Evolutionary conservation across 2,113 vertebrate species (phyloP).

Genomic region (Bos indicus): DNA sequence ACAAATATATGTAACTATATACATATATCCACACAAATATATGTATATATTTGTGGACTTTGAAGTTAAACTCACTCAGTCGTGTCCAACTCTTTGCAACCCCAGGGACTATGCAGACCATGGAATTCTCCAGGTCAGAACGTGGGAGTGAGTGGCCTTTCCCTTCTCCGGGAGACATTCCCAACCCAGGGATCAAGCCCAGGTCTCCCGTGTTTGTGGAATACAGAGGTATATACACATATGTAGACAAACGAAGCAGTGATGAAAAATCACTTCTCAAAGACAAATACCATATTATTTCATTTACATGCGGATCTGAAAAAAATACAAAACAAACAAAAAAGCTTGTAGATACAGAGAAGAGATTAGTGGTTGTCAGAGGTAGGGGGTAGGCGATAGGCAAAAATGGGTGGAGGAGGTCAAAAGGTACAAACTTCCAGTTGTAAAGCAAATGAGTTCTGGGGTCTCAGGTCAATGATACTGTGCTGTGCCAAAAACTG

Average conservation of each 20-base stretch:
- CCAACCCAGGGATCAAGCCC: background rate
- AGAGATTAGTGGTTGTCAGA: background rate
- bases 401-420: background rate
- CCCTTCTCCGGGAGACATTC: background rate
- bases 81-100: rapidly evolving
- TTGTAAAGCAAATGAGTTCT: background rate
- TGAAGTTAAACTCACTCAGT: background rate
- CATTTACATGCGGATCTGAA: background rate
- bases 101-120: background rate
- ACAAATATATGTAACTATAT: background rate
- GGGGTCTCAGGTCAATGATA: background rate
- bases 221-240: background rate
- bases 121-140: background rate
- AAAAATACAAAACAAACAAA: background rate
- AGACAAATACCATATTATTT: background rate
- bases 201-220: background rate
- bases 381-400: rapidly evolving
- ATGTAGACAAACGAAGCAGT: background rate
- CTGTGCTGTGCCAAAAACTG: background rate
- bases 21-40: background rate
- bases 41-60: background rate
- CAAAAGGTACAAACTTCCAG: background rate
- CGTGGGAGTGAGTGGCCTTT: background rate
- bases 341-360: background rate
- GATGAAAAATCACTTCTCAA: background rate